These are phyloP conservation scores for Teinopalpus imperialis DNA, from an alignment of 2,888 invertebrate species.

Conservation along the genomic window DNA sequence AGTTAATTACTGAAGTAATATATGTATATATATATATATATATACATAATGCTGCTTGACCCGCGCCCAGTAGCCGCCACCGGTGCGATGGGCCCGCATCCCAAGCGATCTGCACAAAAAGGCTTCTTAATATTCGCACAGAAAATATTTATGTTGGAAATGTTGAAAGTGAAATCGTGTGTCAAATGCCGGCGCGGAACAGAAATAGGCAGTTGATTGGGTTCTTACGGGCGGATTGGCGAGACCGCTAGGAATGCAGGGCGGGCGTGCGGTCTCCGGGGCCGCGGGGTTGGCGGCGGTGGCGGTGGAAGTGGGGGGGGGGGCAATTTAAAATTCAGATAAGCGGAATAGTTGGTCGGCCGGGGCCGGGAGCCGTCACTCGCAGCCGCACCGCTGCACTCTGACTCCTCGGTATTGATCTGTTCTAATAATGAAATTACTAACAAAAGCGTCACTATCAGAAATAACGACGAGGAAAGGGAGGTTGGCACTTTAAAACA, in stretches of 20 bases:
- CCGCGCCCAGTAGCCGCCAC: too few species aligned
- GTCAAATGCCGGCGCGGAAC: conserved; percentile 59
- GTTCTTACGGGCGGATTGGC: conserved; percentile 66
- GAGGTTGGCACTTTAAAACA: too few species aligned
- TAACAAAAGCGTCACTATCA: too few species aligned
- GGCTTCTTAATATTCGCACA: conserved; percentile 31
- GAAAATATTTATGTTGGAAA: conserved; percentile 35
- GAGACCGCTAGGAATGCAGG: conserved; percentile 62
- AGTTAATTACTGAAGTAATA: too few species aligned
- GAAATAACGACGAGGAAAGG: too few species aligned
- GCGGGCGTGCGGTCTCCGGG: conserved; percentile 24
- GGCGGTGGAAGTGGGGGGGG: conserved; percentile 30
- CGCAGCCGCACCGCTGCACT: background rate
- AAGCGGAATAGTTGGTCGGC: conserved; percentile 68
- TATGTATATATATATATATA: too few species aligned
- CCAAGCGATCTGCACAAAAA: conserved; percentile 19
- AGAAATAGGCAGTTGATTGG: conserved; percentile 66
- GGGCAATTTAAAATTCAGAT: conserved; percentile 74
- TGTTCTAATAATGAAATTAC: too few species aligned
- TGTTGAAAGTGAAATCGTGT: conserved; percentile 57
- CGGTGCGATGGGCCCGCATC: too few species aligned
- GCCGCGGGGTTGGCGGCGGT: conserved; percentile 25
- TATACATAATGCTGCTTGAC: too few species aligned
- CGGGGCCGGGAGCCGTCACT: conserved; percentile 27
- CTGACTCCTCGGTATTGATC: background rate